These are phyloP conservation scores for Tetramorium simillimum DNA, from an alignment of 1,140 invertebrate species.

Conservation along the genomic window DNA sequence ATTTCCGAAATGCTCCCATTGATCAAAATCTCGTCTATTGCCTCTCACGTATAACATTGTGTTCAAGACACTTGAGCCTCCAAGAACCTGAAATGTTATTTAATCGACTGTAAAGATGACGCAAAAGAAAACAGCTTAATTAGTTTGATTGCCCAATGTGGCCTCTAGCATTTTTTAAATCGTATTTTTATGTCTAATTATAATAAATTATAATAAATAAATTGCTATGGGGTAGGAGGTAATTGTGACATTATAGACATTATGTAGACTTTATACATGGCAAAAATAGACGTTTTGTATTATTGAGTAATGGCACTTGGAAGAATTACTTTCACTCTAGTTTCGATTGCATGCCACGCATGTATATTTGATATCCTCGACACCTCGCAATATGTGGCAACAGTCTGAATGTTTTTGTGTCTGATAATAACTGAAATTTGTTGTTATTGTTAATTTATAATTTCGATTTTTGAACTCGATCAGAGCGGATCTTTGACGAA, in stretches of 20 bases:
- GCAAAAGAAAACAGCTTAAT: neutral
- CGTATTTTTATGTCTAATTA: neutral
- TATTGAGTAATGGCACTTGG: neutral
- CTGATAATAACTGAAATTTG: neutral
- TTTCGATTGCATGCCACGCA: constrained; percentile 25
- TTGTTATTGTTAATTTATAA: neutral
- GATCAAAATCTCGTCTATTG: constrained; percentile 95
- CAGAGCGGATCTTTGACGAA: neutral
- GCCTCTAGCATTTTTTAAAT: neutral
- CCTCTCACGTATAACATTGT: constrained; percentile 97
- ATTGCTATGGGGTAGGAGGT: neutral
- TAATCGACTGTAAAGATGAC: neutral
- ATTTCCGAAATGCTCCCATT: constrained; percentile 95
- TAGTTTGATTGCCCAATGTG: neutral
- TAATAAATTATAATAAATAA: neutral
- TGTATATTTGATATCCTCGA: constrained; percentile 49
- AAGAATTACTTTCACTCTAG: constrained; percentile 67
- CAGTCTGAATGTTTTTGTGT: neutral
- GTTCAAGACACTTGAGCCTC: constrained; percentile 94
- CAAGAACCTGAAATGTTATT: constrained; percentile 87
- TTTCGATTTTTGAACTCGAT: neutral
- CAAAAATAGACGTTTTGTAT: neutral
- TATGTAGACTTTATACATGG: neutral
- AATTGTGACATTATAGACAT: neutral
- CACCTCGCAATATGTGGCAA: neutral